Percentiles rank a stretch among this genome's conserved stretches.
These are phyloP conservation scores for Bufotes viridis DNA, from an alignment of 2,797 vertebrate genomes.

Conservation along the genomic window DNA sequence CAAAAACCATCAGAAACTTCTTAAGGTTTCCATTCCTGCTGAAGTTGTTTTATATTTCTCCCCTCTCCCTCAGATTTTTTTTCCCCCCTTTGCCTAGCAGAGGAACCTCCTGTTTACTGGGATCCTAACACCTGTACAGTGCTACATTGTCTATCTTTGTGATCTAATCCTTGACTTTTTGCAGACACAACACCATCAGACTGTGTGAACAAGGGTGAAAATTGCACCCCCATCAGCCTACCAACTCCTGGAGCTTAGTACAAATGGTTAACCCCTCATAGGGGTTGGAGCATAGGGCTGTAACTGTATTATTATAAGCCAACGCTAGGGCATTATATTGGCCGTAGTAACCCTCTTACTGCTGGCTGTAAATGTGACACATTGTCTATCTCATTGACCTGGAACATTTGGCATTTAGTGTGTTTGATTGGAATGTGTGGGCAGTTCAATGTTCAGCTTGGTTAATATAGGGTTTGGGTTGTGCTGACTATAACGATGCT, in stretches of 20 bases:
- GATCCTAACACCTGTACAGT: slow-evolving; percentile 46
- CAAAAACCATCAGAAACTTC: not conserved
- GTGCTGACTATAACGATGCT: not conserved
- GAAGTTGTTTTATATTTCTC: slow-evolving; percentile 29
- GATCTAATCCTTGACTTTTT: slow-evolving; percentile 48
- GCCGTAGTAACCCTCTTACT: not conserved
- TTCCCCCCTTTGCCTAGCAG: not conserved
- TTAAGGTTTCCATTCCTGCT: slow-evolving; percentile 11
- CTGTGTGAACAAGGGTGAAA: slow-evolving; percentile 55
- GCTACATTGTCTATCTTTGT: slow-evolving; percentile 18
- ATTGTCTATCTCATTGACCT: not conserved
- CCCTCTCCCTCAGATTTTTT: slow-evolving; percentile 14
- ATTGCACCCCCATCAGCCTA: slow-evolving; percentile 28
- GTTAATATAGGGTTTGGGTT: not conserved
- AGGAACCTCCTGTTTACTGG: not conserved
- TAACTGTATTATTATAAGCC: not conserved
- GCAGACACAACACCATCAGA: slow-evolving; percentile 64
- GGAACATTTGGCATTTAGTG: not conserved
- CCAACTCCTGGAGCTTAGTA: not conserved
- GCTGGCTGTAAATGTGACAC: not conserved
- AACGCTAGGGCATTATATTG: not conserved
- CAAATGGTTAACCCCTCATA: not conserved
- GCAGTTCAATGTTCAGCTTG: not conserved
- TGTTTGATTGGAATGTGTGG: not conserved
- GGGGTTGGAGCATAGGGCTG: not conserved